Conservation (phyloP, 2,888 invertebrate species). For the Zhuqinia jingwanae region DNA sequence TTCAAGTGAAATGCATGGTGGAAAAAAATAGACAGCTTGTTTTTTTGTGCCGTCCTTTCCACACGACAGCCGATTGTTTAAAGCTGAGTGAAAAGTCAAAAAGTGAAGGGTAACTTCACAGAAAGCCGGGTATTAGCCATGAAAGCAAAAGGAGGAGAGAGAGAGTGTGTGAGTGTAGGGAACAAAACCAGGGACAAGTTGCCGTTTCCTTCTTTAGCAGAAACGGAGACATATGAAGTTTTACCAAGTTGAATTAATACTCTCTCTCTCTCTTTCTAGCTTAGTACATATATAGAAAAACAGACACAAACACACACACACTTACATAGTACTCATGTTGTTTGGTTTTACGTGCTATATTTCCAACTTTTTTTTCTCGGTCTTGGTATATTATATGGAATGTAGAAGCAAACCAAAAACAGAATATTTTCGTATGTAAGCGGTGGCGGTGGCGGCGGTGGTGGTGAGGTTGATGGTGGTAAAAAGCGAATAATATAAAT, state of each 20-base stretch:
- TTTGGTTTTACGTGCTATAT: constrained; percentile 46
- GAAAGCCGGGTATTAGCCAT: constrained; percentile 68
- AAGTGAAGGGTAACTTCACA: constrained; percentile 68
- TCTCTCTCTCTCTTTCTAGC: no score
- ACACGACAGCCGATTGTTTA: constrained; percentile 70
- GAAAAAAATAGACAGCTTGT: constrained; percentile 55
- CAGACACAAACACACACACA: no score
- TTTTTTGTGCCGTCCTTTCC: constrained; percentile 69
- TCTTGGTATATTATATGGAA: constrained; percentile 47
- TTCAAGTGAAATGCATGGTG: not conserved
- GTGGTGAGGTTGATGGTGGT: constrained; percentile 18
- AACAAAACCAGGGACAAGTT: constrained; percentile 71
- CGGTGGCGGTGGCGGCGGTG: constrained; percentile 1
- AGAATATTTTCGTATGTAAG: constrained; percentile 36
- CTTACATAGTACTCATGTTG: constrained; percentile 29
- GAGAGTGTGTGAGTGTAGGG: constrained; percentile 65
- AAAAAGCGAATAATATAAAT: constrained; percentile 38
- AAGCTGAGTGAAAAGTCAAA: constrained; percentile 67
- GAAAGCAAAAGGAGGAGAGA: constrained; percentile 50
- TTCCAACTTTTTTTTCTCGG: constrained; percentile 25
- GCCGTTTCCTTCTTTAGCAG: constrained; percentile 63
- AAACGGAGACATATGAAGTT: constrained; percentile 58
- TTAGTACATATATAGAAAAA: no score
- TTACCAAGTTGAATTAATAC: not conserved
- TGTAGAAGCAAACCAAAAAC: constrained; percentile 37